Conservation (phyloP, 1,140 invertebrate species). For the Drosophila paulistorum region DNA sequence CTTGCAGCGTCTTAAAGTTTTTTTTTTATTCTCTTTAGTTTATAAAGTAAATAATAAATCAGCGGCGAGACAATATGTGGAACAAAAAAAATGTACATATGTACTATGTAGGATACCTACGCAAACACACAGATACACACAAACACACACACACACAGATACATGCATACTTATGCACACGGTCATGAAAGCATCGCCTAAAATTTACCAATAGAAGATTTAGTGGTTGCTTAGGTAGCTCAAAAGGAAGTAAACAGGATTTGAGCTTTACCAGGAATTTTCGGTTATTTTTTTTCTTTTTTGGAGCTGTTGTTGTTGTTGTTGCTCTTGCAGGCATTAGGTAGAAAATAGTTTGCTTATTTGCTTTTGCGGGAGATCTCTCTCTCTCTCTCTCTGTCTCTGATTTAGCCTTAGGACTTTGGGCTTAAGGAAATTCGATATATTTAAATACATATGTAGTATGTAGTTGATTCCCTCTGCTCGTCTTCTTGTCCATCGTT, state of each 20-base stretch:
- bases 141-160: background rate
- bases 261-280: constrained; percentile 71
- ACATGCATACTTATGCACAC: constrained; percentile 21
- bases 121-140: constrained; percentile 30
- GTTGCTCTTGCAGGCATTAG: constrained; percentile 51
- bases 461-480: constrained; percentile 50
- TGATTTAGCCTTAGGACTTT: constrained; percentile 30
- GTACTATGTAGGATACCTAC: constrained; percentile 43
- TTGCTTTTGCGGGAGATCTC: constrained; percentile 24
- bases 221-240: constrained; percentile 74
- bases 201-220: constrained; percentile 71
- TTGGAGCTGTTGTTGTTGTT: constrained; percentile 34
- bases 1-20: background rate
- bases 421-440: constrained; percentile 70
- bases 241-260: constrained; percentile 77
- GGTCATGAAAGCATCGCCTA: constrained; percentile 55
- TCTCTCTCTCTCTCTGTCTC: constrained; percentile 35
- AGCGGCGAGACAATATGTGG: constrained; percentile 67
- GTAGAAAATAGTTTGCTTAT: constrained; percentile 64
- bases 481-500: background rate
- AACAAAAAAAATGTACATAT: constrained; percentile 29
- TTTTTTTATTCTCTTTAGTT: constrained; percentile 1
- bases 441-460: constrained; percentile 73
- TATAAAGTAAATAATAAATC: constrained; percentile 77
- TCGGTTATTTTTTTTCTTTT: constrained; percentile 2